Evolutionary conservation across 2,113 vertebrate genomes (phyloP).

Genomic region (Chamaetylas fuelleborni): DNA sequence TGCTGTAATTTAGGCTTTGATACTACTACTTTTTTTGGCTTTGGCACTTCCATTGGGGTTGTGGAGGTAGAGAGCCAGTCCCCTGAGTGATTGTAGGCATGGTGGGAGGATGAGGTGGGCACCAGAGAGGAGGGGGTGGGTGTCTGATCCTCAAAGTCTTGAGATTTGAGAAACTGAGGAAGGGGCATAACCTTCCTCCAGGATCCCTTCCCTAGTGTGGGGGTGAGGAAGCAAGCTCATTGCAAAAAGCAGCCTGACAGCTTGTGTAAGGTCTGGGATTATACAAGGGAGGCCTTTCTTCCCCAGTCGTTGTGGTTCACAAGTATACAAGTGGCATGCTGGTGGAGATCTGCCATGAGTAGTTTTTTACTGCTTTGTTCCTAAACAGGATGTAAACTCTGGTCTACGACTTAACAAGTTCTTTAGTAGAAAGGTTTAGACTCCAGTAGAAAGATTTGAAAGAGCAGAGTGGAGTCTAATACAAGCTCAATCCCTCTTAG

Average conservation of each 20-base stretch:
- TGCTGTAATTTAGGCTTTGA: neutral
- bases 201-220: neutral
- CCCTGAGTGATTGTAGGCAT: accelerated
- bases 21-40: neutral
- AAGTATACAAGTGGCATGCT: accelerated
- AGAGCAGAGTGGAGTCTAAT: neutral
- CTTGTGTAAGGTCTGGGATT: neutral
- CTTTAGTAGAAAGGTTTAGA: neutral
- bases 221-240: accelerated
- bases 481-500: neutral
- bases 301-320: accelerated
- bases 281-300: neutral
- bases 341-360: neutral
- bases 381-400: neutral
- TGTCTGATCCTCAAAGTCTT: neutral
- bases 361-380: neutral
- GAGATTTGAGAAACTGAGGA: neutral
- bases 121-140: too few species aligned
- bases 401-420: neutral
- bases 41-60: neutral
- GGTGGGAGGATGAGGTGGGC: accelerated
- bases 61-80: neutral
- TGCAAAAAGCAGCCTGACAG: neutral
- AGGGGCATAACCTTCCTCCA: neutral
- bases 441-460: neutral